A percentile compares a stretch with the other conserved stretches of the same genome.
Conservation (phyloP, 2,797 vertebrate species). For the Crocidura indochinensis region DNA sequence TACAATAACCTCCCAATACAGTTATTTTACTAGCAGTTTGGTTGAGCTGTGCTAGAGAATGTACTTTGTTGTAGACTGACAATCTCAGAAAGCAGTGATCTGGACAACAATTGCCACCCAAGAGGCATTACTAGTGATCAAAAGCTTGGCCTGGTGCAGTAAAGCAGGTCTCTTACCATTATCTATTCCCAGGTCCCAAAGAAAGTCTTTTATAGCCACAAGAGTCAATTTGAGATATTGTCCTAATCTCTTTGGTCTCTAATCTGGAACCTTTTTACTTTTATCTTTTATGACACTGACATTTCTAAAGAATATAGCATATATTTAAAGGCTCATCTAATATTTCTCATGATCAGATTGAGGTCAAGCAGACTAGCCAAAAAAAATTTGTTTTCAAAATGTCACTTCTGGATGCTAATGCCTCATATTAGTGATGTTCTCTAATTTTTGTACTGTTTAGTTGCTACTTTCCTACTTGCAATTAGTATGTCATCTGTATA, state of each 20-base stretch:
- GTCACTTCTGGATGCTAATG: background rate
- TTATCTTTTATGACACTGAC: background rate
- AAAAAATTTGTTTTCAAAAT: background rate
- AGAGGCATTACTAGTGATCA: too few relatives aligned
- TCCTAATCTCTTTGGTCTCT: background rate
- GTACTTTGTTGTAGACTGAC: too few relatives aligned
- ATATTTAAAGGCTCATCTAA: background rate
- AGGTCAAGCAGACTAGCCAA: conserved; percentile 1
- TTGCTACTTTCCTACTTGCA: conserved; percentile 8
- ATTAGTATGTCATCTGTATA: background rate
- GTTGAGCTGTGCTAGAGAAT: too few relatives aligned
- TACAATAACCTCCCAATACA: too few relatives aligned
- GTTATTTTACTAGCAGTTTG: too few relatives aligned
- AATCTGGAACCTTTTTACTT: conserved; percentile 26
- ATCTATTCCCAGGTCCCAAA: background rate
- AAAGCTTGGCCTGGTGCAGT: too few relatives aligned
- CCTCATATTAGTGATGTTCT: background rate
- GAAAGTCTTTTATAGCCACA: conserved; percentile 1
- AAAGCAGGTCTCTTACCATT: too few relatives aligned
- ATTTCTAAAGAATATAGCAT: conserved; percentile 11
- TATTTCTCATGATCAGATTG: background rate
- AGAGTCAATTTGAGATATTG: background rate
- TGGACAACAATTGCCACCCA: too few relatives aligned
- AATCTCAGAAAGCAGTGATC: too few relatives aligned
- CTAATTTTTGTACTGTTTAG: conserved; percentile 27